Base-by-base conservation (phyloP, 1,140 invertebrate species). In the Drosophila obscura region DNA sequence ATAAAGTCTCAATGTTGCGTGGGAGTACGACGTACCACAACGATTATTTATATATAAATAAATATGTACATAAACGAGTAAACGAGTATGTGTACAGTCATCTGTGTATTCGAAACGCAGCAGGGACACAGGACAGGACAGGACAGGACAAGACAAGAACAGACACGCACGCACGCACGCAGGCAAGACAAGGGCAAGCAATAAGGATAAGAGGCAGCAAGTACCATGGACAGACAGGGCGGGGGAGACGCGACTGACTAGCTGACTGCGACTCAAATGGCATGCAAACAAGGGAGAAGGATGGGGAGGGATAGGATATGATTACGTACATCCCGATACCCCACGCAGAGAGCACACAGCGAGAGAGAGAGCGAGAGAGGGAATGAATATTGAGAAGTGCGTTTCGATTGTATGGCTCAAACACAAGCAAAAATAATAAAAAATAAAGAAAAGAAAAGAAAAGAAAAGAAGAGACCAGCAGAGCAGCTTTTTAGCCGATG, bases 251-350 rank as follows among this genome's bases (percentile, higher is more conserved):
- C 39, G 26, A 77, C 73, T 56, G 66, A 59, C 74, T 64, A 57
- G 57, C 52, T 71, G 73, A 81, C 80, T 73, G 62, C 35, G 81
- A 85, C 55, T 81, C 69, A 69, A 75, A 85, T 78, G 80, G 82
- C 74, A 85, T 87, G 82, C 77, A 87, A 81, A 87, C 81, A 19
- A 19, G 19, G 19, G 19, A 19, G 19, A 19, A 19, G 19, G 19
- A 19, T 1, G 19, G 19, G 1, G 1, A 19, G 19, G 19, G 19
- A 19, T 1, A 1, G 19, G 19, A 19, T 1, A 19, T 19, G 19
- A 1, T 19, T 19, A 1, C 19, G 19, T 19, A 19, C 19, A 19
- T 1, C 1, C 19, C 19, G 19, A 19, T 19, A 1, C 19, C 1
- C 1, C 19, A 19, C 19, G 19, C 19, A 19, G 19, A 19, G 19